Evolutionary conservation across 2,113 vertebrate genomes (phyloP), one percentile per base, ranked within the genome.

Genomic region (Colistium nudipinnis): DNA sequence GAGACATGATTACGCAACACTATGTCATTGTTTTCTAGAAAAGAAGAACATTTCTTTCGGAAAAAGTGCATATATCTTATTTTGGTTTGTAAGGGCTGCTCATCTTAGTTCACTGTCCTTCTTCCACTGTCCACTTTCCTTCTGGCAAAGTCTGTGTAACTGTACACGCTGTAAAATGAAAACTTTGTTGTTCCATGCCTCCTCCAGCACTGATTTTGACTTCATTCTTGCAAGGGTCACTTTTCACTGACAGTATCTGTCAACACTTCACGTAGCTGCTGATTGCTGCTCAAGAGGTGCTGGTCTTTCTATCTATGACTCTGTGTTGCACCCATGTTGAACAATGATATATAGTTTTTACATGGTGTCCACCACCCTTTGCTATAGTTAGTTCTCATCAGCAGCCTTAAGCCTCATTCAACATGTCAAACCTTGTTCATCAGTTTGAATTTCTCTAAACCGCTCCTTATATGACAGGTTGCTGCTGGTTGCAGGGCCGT

Each of bases 401-500:
- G n/a, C n/a, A n/a, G n/a, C n/a, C n/a, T n/a, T n/a, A n/a, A n/a
- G n/a, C n/a, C n/a, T n/a, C n/a, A n/a, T n/a, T n/a, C n/a, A n/a
- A n/a, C n/a, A n/a, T n/a, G n/a, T n/a, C n/a, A n/a, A n/a, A n/a
- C n/a, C n/a, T n/a, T n/a, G n/a, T n/a, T n/a, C n/a, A n/a, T n/a
- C n/a, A n/a, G n/a, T n/a, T n/a, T n/a, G n/a, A n/a, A n/a, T n/a
- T 33, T 33, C 31, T 33, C 9, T 33, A 9, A 9, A 4, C 31
- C 9, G 31, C 31, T 33, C 4, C 31, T 33, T 33, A 33, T 6
- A 33, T 33, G 31, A 33, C 62, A 90, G 84, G 76, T 80, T 82
- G 85, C 61, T 74, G 85, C 77, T 70, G 83, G 81, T 73, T 82
- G 86, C 72, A 61, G 80, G 76, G 62, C 71, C 62, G 67, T 53